A percentile compares a stretch with the other conserved stretches of the same genome.
Conservation (phyloP, 1,140 invertebrate species). For the Nephila pilipes region DNA sequence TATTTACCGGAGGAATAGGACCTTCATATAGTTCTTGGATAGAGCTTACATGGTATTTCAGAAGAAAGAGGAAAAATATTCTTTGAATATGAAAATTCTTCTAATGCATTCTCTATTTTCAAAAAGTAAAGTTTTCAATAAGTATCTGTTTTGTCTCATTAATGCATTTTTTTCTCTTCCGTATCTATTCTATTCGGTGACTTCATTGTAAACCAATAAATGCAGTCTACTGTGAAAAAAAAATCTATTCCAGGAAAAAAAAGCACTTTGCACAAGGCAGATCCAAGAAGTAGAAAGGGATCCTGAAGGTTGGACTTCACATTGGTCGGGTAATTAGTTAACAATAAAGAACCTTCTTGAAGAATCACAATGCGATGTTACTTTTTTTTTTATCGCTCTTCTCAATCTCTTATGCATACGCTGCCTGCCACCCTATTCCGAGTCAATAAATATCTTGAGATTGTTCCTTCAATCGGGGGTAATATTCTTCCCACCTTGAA, state of each 20-base stretch:
- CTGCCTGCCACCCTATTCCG: conserved; percentile 27
- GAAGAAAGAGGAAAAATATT: too few species aligned
- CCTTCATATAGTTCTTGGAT: too few species aligned
- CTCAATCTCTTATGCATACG: conserved; percentile 65
- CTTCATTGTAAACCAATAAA: not conserved
- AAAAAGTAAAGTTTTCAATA: too few species aligned
- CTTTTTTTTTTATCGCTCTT: conserved; percentile 48
- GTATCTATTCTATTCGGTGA: not conserved
- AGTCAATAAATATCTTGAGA: conserved; percentile 68
- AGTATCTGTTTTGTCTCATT: too few species aligned
- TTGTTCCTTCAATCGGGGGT: conserved; percentile 16
- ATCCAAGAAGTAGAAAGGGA: not conserved
- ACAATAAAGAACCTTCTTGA: conserved; percentile 44
- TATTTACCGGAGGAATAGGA: too few species aligned
- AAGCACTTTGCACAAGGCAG: not conserved
- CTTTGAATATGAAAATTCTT: too few species aligned
- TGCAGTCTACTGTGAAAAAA: not conserved
- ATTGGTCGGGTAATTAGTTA: conserved; percentile 57
- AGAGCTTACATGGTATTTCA: too few species aligned
- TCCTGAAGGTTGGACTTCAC: not conserved
- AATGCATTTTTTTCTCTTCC: too few species aligned
- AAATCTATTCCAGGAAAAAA: not conserved
- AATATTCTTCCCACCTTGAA: conserved; percentile 69
- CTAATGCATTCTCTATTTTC: too few species aligned
- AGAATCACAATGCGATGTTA: conserved; percentile 53